Conservation (phyloP, 2,113 vertebrate species). For the Mustela nigripes region DNA sequence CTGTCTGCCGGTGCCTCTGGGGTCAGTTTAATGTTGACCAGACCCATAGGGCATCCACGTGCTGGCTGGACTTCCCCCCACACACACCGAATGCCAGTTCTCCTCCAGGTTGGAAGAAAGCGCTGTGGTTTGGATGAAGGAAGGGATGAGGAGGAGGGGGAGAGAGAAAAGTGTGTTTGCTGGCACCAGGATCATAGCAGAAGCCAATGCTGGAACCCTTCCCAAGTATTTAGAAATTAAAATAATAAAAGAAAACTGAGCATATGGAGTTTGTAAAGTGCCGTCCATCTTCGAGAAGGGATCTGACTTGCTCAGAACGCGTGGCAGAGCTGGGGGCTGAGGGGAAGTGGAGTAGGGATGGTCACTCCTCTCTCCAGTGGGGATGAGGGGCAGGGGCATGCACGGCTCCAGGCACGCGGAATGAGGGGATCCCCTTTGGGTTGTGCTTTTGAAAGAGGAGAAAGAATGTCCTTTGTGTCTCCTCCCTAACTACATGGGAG, state of each 20-base stretch:
- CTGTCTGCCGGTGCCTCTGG: not conserved
- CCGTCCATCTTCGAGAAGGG: conserved; percentile 77
- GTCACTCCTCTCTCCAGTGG: not conserved
- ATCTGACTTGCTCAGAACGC: not conserved
- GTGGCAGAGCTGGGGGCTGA: not conserved
- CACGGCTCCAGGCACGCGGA: rapidly evolving
- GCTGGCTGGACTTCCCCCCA: not conserved
- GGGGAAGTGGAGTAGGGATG: rapidly evolving
- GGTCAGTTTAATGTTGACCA: not conserved
- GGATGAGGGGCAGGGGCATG: rapidly evolving
- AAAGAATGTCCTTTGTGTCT: not conserved
- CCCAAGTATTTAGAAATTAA: conserved; percentile 83
- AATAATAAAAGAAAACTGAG: conserved; percentile 85
- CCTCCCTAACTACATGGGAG: not conserved
- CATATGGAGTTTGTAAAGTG: conserved; percentile 86
- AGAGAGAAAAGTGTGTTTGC: conserved; percentile 75
- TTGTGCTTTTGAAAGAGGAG: not conserved
- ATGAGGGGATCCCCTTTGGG: not conserved
- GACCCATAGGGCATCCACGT: not conserved
- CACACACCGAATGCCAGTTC: not conserved
- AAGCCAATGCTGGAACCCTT: conserved; percentile 84
- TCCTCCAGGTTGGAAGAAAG: conserved; percentile 59
- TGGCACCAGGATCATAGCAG: conserved; percentile 70
- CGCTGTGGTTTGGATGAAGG: conserved; percentile 45
- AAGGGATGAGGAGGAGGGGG: conserved; percentile 28